phyloP scores from a whole-genome alignment of 2,113 vertebrate species.

The Alligator mississippiensis region DNA sequence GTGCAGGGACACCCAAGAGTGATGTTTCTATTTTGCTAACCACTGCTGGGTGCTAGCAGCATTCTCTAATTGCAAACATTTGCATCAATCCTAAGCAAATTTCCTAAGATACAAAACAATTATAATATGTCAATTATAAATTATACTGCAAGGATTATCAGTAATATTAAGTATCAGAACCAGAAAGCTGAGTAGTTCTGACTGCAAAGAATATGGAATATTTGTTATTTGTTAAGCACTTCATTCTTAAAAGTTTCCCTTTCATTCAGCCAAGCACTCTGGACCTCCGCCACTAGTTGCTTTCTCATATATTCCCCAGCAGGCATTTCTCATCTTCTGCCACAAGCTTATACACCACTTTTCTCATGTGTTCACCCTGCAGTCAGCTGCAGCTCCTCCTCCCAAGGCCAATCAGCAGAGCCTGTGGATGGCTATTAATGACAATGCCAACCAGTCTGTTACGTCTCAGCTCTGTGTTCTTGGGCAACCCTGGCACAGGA shows the following conservation, averaged over 20 bases:
- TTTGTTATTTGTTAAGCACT: too few species aligned
- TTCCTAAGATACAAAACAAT: constrained; percentile 1
- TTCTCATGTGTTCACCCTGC: background rate
- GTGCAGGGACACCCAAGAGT: background rate
- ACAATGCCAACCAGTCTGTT: background rate
- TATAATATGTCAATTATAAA: constrained; percentile 21
- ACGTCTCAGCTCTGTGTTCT: background rate
- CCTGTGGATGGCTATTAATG: background rate
- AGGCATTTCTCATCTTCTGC: background rate
- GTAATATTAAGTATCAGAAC: background rate
- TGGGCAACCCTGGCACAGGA: too few species aligned
- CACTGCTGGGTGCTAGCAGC: background rate
- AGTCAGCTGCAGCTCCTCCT: background rate
- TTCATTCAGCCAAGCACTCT: background rate
- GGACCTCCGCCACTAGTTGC: accelerated
- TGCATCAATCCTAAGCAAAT: constrained; percentile 5
- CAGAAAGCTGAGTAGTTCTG: background rate
- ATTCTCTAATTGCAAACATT: constrained; percentile 5
- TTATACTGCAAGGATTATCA: constrained; percentile 3
- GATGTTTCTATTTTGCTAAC: constrained; percentile 16
- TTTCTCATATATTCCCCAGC: background rate
- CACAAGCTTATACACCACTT: background rate
- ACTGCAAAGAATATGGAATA: background rate
- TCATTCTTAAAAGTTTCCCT: too few species aligned
- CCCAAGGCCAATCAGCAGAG: background rate